A percentile compares a stretch with the other conserved stretches of the same genome.
These are phyloP conservation scores for Diploscapter pachys DNA, from an alignment of 1,140 invertebrate species.

Conservation along the genomic window DNA sequence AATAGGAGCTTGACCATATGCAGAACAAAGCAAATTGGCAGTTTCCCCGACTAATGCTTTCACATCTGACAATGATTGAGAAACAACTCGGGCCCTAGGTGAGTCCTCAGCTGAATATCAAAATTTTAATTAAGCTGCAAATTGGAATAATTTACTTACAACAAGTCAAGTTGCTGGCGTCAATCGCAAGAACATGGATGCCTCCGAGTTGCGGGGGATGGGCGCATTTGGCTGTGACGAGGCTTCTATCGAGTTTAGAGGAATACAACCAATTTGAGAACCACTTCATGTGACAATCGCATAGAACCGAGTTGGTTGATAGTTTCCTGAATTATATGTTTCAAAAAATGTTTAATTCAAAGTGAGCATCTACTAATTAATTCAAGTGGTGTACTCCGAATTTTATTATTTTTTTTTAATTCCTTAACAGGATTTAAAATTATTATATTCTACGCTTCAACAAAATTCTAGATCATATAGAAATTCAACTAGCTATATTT, in stretches of 20 bases:
- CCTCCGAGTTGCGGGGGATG: constrained; percentile 20
- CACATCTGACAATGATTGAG: constrained; percentile 18
- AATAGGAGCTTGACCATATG: constrained; percentile 18
- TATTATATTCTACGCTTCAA: no score
- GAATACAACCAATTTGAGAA: constrained; percentile 19
- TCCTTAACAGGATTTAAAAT: no score
- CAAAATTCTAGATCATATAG: no score
- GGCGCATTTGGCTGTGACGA: constrained; percentile 16
- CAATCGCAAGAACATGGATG: constrained; percentile 15
- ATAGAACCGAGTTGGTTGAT: constrained; percentile 12
- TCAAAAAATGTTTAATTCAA: no score
- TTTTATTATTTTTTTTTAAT: no score
- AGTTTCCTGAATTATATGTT: constrained; percentile 5
- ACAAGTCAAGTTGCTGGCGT: constrained; percentile 20
- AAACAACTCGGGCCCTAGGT: constrained; percentile 19
- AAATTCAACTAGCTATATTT: not conserved
- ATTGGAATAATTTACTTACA: constrained; percentile 1
- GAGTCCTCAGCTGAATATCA: constrained; percentile 14
- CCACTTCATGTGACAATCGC: constrained; percentile 28
- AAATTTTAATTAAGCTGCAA: not conserved
- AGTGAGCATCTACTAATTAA: no score
- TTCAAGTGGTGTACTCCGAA: no score
- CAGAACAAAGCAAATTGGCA: constrained; percentile 5
- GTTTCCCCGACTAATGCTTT: constrained; percentile 9
- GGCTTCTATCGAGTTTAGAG: constrained; percentile 1